phyloP scores from a whole-genome alignment of 2,797 vertebrate genomes.

The Petrocephalus sullivani region DNA sequence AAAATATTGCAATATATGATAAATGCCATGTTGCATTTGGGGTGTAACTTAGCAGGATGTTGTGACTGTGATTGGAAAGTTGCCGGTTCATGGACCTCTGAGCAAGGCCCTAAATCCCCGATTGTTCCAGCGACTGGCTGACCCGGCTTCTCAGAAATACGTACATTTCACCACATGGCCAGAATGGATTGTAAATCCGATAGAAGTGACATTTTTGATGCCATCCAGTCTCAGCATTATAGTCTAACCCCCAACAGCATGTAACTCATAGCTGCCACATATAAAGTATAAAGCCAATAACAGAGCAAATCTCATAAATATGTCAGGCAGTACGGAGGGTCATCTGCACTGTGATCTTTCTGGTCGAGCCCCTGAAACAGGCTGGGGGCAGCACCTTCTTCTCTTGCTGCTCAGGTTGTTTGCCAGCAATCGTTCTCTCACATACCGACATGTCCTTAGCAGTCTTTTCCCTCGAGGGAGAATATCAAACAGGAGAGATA shows the following conservation, averaged over 20 bases:
- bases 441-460: background rate
- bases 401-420: background rate
- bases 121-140: background rate
- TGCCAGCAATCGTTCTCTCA: background rate
- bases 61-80: background rate
- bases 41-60: background rate
- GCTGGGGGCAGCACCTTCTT: background rate
- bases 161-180: background rate
- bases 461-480: background rate
- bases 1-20: background rate
- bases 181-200: background rate
- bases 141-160: background rate
- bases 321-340: conserved; percentile 41
- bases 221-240: background rate
- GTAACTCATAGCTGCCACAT: conserved; percentile 22
- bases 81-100: background rate
- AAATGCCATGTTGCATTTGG: background rate
- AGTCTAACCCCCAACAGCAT: background rate
- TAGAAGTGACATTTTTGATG: background rate
- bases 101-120: background rate
- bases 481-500: background rate
- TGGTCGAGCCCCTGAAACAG: background rate
- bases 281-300: conserved; percentile 48
- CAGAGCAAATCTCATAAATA: conserved; percentile 55
- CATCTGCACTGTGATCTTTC: conserved; percentile 6